Conservation (phyloP, 2,797 vertebrate species). For the Siniperca scherzeri region DNA sequence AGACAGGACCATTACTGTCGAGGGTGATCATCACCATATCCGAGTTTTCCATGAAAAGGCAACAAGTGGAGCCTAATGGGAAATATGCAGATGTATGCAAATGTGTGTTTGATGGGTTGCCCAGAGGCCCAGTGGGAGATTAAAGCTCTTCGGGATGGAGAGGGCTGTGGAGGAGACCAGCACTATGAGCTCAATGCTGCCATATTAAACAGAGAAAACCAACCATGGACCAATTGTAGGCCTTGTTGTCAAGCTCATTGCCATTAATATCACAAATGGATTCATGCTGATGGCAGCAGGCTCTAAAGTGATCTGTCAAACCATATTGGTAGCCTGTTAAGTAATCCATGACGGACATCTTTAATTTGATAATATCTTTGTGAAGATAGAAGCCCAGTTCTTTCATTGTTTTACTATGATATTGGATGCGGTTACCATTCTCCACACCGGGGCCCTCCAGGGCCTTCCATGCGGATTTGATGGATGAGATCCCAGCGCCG, state of each 20-base stretch:
- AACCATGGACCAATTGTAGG: conserved; percentile 23
- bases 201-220: conserved; percentile 55
- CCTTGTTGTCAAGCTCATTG: conserved; percentile 44
- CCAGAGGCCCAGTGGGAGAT: conserved; percentile 81
- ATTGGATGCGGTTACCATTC: conserved; percentile 34
- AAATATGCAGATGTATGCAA: conserved; percentile 87
- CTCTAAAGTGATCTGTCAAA: conserved; percentile 47
- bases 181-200: conserved; percentile 55
- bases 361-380: conserved; percentile 58
- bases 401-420: conserved; percentile 32
- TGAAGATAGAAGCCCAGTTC: conserved; percentile 13
- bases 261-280: conserved; percentile 54
- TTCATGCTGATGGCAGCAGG: conserved; percentile 23
- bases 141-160: conserved; percentile 80
- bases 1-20: conserved; percentile 68
- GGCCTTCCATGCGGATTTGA: conserved; percentile 51
- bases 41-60: conserved; percentile 79
- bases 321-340: conserved; percentile 3
- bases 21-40: conserved; percentile 79
- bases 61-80: conserved; percentile 83
- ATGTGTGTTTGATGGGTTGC: conserved; percentile 78
- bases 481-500: conserved; percentile 67
- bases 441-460: conserved; percentile 6
- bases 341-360: conserved; percentile 40
- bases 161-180: conserved; percentile 60